Percentiles rank a stretch among this genome's conserved stretches.
These are phyloP conservation scores for Limnephilus rhombicus DNA, from an alignment of 2,888 invertebrate genomes.

Conservation along the genomic window DNA sequence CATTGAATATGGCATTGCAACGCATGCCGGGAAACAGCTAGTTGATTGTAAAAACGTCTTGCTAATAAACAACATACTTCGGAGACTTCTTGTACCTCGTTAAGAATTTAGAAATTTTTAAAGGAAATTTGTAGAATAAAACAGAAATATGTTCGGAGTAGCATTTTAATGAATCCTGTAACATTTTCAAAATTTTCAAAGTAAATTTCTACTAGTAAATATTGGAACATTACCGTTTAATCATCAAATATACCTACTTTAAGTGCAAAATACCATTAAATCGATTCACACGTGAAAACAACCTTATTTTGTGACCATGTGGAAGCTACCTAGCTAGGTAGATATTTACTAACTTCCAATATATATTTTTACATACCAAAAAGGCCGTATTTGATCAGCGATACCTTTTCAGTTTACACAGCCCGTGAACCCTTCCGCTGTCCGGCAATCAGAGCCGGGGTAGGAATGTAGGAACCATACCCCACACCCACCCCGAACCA, in stretches of 20 bases:
- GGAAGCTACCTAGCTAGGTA: neutral
- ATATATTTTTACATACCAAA: conserved; percentile 31
- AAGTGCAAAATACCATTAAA: neutral
- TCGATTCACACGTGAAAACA: neutral
- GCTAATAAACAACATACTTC: too few species aligned
- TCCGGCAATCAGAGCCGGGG: conserved; percentile 64
- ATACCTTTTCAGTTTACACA: conserved; percentile 44
- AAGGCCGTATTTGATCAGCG: conserved; percentile 41
- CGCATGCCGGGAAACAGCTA: too few species aligned
- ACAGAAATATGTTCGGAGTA: too few species aligned
- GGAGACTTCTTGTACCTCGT: too few species aligned
- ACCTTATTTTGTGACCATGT: neutral
- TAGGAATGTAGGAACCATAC: neutral
- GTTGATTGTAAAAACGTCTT: too few species aligned
- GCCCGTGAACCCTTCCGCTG: conserved; percentile 23
- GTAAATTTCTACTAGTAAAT: neutral
- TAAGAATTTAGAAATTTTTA: too few species aligned
- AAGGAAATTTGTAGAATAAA: too few species aligned
- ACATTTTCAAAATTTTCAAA: neutral
- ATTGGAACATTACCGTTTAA: neutral
- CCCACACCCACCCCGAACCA: neutral
- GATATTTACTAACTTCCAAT: neutral
- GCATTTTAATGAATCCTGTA: neutral
- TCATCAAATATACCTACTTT: neutral
- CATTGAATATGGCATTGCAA: too few species aligned